A percentile compares a stretch with the other conserved stretches of the same genome.
These are phyloP conservation scores for Bujurquina vittata DNA, from an alignment of 2,113 vertebrate genomes.

Conservation along the genomic window DNA sequence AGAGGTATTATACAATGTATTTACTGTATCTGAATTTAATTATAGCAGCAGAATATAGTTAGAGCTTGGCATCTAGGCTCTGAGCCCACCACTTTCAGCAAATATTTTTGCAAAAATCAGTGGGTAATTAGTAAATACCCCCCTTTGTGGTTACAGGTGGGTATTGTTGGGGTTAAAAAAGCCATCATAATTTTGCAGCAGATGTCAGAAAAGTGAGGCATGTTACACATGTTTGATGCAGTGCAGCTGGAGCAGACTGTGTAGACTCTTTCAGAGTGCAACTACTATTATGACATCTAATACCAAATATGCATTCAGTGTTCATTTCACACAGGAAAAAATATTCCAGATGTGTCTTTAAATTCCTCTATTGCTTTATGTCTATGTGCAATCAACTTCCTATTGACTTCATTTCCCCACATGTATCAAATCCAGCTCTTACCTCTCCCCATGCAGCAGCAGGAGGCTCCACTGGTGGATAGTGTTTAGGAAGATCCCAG, in stretches of 20 bases:
- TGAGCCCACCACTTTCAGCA: not conserved
- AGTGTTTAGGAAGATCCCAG: conserved; percentile 95
- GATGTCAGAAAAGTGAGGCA: not conserved
- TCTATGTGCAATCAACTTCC: not conserved
- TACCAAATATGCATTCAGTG: not conserved
- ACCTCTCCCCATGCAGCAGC: conserved; percentile 97
- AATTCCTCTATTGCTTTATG: not conserved
- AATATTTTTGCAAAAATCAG: not conserved
- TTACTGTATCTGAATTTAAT: not conserved
- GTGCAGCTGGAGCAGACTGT: not conserved
- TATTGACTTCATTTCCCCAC: not conserved
- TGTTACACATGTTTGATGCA: not conserved
- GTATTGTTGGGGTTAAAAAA: not conserved
- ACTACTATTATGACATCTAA: not conserved
- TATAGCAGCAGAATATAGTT: not conserved
- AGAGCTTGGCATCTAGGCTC: not conserved
- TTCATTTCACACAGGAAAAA: not conserved
- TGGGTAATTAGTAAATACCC: not conserved
- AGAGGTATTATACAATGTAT: not conserved
- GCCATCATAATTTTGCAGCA: not conserved
- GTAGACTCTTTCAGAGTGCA: too few relatives aligned
- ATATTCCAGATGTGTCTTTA: not conserved
- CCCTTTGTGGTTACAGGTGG: not conserved
- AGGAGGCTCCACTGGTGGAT: conserved; percentile 94
- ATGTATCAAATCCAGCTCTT: conserved; percentile 5